These are phyloP conservation scores for Subacronicta megacephala DNA, from an alignment of 2,888 invertebrate genomes.

Conservation along the genomic window DNA sequence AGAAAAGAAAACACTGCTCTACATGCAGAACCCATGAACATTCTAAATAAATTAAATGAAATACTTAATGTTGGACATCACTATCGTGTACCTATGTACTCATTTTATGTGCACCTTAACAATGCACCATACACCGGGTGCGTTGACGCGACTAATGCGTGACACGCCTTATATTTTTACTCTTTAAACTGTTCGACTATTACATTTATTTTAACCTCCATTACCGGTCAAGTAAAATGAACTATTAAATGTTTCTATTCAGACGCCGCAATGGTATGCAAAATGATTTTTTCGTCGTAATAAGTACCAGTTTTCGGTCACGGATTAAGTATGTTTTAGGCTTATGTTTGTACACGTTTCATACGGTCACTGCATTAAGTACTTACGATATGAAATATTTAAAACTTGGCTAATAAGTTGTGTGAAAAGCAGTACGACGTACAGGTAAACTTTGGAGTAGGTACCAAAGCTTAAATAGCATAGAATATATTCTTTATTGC, in stretches of 20 bases:
- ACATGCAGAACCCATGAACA: too few relatives aligned
- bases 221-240: slow-evolving; percentile 1
- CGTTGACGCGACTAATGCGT: slow-evolving; percentile 65
- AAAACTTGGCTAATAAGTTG: background rate
- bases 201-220: slow-evolving; percentile 14
- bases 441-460: too few relatives aligned
- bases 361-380: slow-evolving; percentile 10
- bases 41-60: background rate
- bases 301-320: slow-evolving; percentile 33
- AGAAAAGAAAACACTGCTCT: too few relatives aligned
- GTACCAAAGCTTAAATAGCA: too few relatives aligned
- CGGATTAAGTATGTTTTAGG: slow-evolving; percentile 22
- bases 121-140: slow-evolving; percentile 64
- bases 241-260: background rate
- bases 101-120: slow-evolving; percentile 54
- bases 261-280: slow-evolving; percentile 11
- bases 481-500: too few relatives aligned
- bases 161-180: slow-evolving; percentile 57
- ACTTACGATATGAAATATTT: slow-evolving; percentile 9
- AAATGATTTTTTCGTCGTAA: slow-evolving; percentile 6
- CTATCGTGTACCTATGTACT: slow-evolving; percentile 32
- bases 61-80: slow-evolving; percentile 26
- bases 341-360: slow-evolving; percentile 41
- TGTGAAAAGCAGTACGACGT: background rate
- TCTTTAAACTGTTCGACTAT: slow-evolving; percentile 20